These are phyloP conservation scores for Centrocercus urophasianus DNA, from an alignment of 2,113 vertebrate species.

Conservation along the genomic window DNA sequence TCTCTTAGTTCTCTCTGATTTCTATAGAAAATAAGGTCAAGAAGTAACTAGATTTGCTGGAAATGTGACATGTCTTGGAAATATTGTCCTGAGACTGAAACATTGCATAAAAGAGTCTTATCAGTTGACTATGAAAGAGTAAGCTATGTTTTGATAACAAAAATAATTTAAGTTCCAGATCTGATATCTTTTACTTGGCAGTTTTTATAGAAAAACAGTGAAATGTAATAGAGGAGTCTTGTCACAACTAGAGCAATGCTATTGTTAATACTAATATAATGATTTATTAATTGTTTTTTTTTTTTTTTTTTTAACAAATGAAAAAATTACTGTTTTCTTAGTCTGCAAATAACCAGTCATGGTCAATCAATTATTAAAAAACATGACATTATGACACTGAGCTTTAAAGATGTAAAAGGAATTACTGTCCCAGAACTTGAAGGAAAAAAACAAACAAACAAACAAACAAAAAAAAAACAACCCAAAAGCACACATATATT, in stretches of 20 bases:
- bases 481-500: no score
- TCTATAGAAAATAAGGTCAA: background rate
- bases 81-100: background rate
- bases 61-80: background rate
- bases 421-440: background rate
- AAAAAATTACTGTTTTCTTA: background rate
- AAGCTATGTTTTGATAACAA: background rate
- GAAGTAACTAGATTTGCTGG: background rate
- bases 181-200: background rate
- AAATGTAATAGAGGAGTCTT: background rate
- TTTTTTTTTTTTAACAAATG: background rate
- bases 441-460: no score
- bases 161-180: background rate
- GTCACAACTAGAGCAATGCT: background rate
- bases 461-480: no score
- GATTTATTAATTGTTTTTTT: background rate
- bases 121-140: background rate
- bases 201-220: background rate
- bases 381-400: background rate
- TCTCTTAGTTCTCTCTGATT: background rate
- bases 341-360: background rate
- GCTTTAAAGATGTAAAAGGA: background rate
- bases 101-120: background rate
- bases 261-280: background rate
- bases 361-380: background rate